Base-by-base conservation (phyloP, 2,797 vertebrate species). In the Rousettus madagascariensis region DNA sequence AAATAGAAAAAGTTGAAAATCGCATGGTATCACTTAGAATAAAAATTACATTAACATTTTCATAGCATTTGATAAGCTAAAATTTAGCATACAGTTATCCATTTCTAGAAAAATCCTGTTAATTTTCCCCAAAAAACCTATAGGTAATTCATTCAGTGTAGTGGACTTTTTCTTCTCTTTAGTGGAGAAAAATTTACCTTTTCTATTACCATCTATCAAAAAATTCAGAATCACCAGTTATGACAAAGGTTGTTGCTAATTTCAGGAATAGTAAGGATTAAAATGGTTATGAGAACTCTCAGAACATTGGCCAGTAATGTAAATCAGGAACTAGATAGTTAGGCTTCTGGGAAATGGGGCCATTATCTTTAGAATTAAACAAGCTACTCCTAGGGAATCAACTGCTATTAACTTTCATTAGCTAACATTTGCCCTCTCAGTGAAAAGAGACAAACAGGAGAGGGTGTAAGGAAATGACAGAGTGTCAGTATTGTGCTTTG, bases 351-450 rank as follows among this genome's bases (percentile, higher is more conserved):
- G 93, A 97, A 97, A 96, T 86, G 78, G 66, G 72, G 69, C 90
- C 94, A 96, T 97, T 96, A 94, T 85, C 88, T 91, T 91, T 88
- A 89, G 74, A 96, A 97, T 92, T 90, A 96, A 96, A 82, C 78
- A 90, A 89, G 65, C 28, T 46, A 72, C 43, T 95, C 63, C 38
- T 43, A 88, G 82, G 68, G 86, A 96, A 88, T 86, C 85, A 95
- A 77, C 68, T 43, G 79, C 61, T 92, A 91, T 95, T 95, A 89
- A 89, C 92, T 96, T 96, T 95, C 93, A 96, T 94, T 89, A 96
- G 93, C 86, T 90, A 89, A 66, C 69, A 85, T 90, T 86, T 91
- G 86, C 78, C 74, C 55, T 93, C 30, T 65, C 51, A 1, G 20
- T 86, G 78, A 86, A 91, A 78, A 95, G 49, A 80, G 66, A 36